Base-by-base conservation (phyloP, 2,113 vertebrate genomes). In the Sciurus niger region DNA sequence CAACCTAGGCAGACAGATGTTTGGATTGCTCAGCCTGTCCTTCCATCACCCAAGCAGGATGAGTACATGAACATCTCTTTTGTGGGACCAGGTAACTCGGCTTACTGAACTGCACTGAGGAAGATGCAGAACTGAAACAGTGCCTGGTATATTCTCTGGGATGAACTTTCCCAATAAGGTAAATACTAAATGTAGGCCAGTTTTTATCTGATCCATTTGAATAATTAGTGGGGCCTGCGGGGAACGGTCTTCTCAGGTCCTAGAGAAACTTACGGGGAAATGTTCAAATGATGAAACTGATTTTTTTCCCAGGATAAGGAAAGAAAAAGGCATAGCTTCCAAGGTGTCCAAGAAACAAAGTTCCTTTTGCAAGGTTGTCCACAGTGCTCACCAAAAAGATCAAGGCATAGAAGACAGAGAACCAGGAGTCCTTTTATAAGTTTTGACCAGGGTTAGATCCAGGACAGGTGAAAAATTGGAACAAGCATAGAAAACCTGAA, bases 271-370 rank as follows among this genome's bases (percentile, higher is more conserved):
- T 83, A 22, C 0, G 16, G 37, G 6, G 28, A 74, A 28, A 78
- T 74, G 10, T 87, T 93, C 53, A 78, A 88, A 97, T 40, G n/a
- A 91, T 73, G 76, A 95, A 88, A 77, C 63, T 53, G 68, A 40
- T 89, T 60, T 34, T 90, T 96, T 91, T 25, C 63, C 34, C 25
- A 67, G 34, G 22, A 25, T 25, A 87, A 63, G 82, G 16, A 63
- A 90, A 51, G 14, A 53, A 77, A 77, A 74, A 89, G 22, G 6
- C 2, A 89, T 43, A 16, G 10, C 8, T 76, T 86, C 58, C 34
- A 74, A 7, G 55, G 1, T 60, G 7, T 85, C 37, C n/a, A 90
- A 79, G 16, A 20, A 20, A 70, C 46, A 63, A 74, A 90, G 30
- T 28, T 84, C 32, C 34, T 85, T 80, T 63, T 60, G 37, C 20